phyloP scores from a whole-genome alignment of 2,113 vertebrate genomes.

The Pungitius pungitius region DNA sequence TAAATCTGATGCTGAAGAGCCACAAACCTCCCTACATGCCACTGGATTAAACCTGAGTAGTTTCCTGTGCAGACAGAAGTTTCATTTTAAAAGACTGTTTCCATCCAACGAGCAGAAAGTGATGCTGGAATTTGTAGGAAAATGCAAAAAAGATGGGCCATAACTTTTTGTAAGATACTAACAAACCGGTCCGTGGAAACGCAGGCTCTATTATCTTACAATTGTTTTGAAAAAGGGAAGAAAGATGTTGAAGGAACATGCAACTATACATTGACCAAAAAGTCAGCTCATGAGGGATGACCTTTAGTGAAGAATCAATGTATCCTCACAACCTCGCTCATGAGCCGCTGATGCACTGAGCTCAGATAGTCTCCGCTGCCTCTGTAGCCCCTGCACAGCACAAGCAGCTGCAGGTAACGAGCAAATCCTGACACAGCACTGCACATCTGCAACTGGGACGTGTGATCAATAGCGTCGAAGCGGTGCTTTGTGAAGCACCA shows the following conservation, averaged over 20 bases:
- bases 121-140: neutral
- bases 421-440: slow-evolving; percentile 13
- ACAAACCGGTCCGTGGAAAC: too few species aligned
- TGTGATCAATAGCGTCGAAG: slow-evolving; percentile 28
- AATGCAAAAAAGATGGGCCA: neutral
- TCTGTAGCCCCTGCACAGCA: slow-evolving; percentile 10
- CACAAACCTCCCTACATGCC: too few species aligned
- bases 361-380: slow-evolving; percentile 34
- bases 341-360: slow-evolving; percentile 26
- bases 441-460: slow-evolving; percentile 15
- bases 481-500: slow-evolving; percentile 7
- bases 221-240: slow-evolving; percentile 3
- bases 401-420: slow-evolving; percentile 25
- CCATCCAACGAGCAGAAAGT: neutral
- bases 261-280: neutral
- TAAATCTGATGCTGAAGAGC: too few species aligned
- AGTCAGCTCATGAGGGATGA: slow-evolving; percentile 38
- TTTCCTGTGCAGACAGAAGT: neutral
- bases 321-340: slow-evolving; percentile 40
- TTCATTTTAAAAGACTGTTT: neutral
- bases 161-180: neutral
- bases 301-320: slow-evolving; percentile 33
- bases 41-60: too few species aligned
- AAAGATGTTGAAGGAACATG: neutral
- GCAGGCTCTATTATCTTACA: neutral